Evolutionary conservation across 2,113 vertebrate species (phyloP), one percentile per base, ranked within the genome.

Genomic region (Chloroceryle aenea): DNA sequence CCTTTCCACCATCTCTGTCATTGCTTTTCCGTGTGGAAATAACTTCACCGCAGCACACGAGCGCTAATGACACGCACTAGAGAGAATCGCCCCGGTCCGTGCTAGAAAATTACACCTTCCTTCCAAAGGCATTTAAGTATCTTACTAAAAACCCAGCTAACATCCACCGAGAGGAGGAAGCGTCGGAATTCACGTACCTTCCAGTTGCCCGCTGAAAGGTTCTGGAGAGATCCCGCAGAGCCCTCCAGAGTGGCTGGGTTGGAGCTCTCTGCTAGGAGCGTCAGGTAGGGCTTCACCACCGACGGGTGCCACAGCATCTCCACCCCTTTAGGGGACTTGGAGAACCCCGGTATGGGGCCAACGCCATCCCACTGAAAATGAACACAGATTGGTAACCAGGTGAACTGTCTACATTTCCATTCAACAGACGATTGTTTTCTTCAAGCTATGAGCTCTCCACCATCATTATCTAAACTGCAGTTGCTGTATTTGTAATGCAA

Each of bases 241-340:
- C 99, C 99, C 96, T 99, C 99, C 66, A 99, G 98, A 15, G 99
- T 99, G 47, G 99, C 99, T 4, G 99, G 99, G 84, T 99, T 99
- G 83, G 99, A 99, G 97, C 99, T 99, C 97, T 99, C 99, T 30
- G 99, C 99, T 55, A 99, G 98, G 36, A 99, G 98, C 1, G 99
- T 99, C 67, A 99, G 98, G 97, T 99, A 99, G 0, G 99, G 99
- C 97, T 99, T 99, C 32, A 99, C 99, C 93, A 99, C 99, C 0
- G 99, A 98, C 0, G 99, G 99, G 96, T 99, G 99, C 99, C 99
- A 99, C 14, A 99, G 97, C 99, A 99, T 99, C 97, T 99, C 99
- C 53, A 99, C 99, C 4, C 99, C 99, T 93, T 99, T 99, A 16
- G 99, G 99, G 91, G 99, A 98, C 96, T 99, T 99, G 15, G 99